Base-by-base conservation (phyloP, 1,140 invertebrate genomes). In the Adoxophyes honmai region DNA sequence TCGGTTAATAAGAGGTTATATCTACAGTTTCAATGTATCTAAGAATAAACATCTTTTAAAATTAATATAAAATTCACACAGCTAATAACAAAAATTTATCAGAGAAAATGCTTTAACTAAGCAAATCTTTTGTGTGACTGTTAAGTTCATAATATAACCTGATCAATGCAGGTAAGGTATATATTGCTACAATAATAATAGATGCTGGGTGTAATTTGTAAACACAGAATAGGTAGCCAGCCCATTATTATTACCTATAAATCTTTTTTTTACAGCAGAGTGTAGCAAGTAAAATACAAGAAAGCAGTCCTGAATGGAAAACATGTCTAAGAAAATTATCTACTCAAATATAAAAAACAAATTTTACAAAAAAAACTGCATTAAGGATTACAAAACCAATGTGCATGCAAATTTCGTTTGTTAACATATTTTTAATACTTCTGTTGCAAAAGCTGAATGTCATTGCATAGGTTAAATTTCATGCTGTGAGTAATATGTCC, bases 401-500 rank as follows among this genome's bases (percentile, higher is more conserved):
- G 6, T 15, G 42, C 42, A 48, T 48, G 42, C 42, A 28, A 48
- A 48, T 28, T 48, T 48, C 21, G 42, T 21, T 48, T 9, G 18
- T 48, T n/a, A 33, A 48, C 21, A 28, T 48, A 33, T 5, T 48
- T 18, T 11, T 48, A 48, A 33, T 48, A 44, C 16, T 21, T 44
- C 11, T 48, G 21, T 48, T 48, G 42, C 42, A 10, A 48, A 48
- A 4, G 11, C 21, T 48, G 11, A 48, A 16, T 21, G 42, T 48
- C 18, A 33, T 48, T 48, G 42, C 42, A 48, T 33, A 21, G 16
- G 18, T 10, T 9, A 48, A 7, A 58, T 51, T 60, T 62, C 52
- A 65, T 54, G 60, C 42, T 13, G 78, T 69, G 11, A 88, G 66
- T 56, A 90, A 71, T 59, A 88, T 83, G 75, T 95, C 94, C 95